Percentiles rank a stretch among this genome's conserved stretches.
Conservation (phyloP, 2,113 vertebrate genomes). For the Phylloscopus trochiloides region DNA sequence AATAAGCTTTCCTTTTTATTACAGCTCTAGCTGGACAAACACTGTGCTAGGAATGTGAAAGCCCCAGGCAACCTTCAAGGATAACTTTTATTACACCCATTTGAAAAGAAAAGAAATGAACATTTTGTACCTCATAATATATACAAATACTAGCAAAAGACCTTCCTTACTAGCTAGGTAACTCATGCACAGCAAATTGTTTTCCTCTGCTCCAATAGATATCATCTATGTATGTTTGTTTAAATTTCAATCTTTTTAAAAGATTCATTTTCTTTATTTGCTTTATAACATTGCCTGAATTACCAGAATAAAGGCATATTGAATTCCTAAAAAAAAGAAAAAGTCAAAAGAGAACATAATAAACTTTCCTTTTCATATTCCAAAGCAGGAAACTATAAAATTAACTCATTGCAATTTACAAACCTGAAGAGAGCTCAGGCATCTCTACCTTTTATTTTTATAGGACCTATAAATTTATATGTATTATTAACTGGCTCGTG, state of each 20-base stretch:
- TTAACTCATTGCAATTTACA: not conserved
- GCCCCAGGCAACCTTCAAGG: not conserved
- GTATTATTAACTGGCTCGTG: not conserved
- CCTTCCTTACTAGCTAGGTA: not conserved
- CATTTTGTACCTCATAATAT: not conserved
- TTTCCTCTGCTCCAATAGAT: not conserved
- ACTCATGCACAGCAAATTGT: not conserved
- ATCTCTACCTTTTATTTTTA: not conserved
- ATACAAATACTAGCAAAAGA: not conserved
- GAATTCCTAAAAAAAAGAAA: not conserved
- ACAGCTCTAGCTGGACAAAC: not conserved
- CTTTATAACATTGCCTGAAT: not conserved
- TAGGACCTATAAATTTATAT: not conserved
- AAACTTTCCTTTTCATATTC: not conserved
- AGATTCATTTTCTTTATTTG: not conserved
- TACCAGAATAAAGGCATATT: not conserved
- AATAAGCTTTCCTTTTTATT: not conserved
- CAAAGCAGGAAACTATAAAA: not conserved
- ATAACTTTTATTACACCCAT: not conserved
- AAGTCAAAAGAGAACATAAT: not conserved
- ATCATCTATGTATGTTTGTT: not conserved
- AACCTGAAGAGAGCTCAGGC: not conserved
- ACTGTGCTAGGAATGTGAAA: not conserved
- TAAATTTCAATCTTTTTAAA: not conserved
- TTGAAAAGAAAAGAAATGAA: not conserved